These are phyloP conservation scores for Eubasilissa splendida DNA, from an alignment of 2,888 invertebrate genomes.

Conservation along the genomic window DNA sequence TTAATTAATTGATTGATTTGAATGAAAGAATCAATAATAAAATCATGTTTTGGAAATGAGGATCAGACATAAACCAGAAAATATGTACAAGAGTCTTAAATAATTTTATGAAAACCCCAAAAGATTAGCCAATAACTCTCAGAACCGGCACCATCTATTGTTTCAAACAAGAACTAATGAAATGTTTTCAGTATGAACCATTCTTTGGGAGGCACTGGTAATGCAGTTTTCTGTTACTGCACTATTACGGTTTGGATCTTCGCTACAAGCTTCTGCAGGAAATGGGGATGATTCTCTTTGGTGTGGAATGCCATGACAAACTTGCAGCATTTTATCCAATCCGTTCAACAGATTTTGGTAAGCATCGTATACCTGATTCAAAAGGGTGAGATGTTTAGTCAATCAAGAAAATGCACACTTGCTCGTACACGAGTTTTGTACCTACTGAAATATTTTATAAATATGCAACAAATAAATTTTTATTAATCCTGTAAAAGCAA, in stretches of 20 bases:
- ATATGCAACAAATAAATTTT: background rate
- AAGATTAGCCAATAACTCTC: conserved; percentile 5
- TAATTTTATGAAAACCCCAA: conserved; percentile 8
- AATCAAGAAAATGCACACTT: conserved; percentile 9
- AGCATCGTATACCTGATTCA: conserved; percentile 76
- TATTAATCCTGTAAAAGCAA: conserved; percentile 6
- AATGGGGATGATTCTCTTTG: conserved; percentile 56
- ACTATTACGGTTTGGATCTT: conserved; percentile 52
- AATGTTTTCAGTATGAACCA: conserved; percentile 50
- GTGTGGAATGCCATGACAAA: conserved; percentile 74
- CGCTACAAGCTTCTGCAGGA: conserved; percentile 46
- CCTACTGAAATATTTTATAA: background rate
- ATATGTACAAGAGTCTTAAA: conserved; percentile 19
- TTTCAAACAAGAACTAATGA: conserved; percentile 31
- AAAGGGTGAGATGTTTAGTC: conserved; percentile 36
- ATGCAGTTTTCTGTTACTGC: conserved; percentile 51
- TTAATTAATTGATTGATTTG: too few species aligned
- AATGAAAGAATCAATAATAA: too few species aligned
- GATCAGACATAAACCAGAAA: conserved; percentile 9
- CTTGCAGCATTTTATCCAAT: conserved; percentile 78
- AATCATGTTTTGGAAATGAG: too few species aligned
- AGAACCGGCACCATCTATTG: conserved; percentile 44
- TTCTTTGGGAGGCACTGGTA: conserved; percentile 48
- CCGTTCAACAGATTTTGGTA: conserved; percentile 78
- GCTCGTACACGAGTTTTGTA: background rate